Conservation (phyloP, 2,888 invertebrate species). For the Gymnocheta viridis region DNA sequence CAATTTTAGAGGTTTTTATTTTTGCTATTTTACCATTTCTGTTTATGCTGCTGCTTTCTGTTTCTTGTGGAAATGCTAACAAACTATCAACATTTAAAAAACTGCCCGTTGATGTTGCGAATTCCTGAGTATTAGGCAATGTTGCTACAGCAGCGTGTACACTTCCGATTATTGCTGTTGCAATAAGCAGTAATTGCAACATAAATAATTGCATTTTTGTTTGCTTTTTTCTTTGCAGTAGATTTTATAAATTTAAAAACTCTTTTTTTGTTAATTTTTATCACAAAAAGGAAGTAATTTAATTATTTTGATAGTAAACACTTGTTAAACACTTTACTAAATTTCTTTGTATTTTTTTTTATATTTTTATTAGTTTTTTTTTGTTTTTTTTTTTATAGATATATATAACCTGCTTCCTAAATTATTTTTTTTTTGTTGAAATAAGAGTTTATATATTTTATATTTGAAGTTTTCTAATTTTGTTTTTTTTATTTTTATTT, state of each 20-base stretch:
- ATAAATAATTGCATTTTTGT: constrained; percentile 75
- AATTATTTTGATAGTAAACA: neutral
- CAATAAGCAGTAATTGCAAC: constrained; percentile 72
- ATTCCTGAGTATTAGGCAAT: constrained; percentile 67
- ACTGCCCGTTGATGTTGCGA: constrained; percentile 71
- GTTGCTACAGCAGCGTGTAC: constrained; percentile 68
- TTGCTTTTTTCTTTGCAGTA: constrained; percentile 21
- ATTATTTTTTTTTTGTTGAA: constrained; percentile 21
- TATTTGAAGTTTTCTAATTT: constrained; percentile 18
- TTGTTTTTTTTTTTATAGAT: neutral
- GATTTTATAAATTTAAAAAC: neutral
- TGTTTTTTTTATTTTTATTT: constrained; percentile 22
- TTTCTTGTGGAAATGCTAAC: constrained; percentile 67
- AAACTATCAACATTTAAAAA: constrained; percentile 71
- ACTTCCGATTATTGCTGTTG: constrained; percentile 77
- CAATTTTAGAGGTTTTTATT: neutral
- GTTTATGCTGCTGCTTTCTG: constrained; percentile 9
- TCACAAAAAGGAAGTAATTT: constrained; percentile 55
- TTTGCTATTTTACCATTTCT: constrained; percentile 45
- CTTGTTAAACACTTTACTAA: constrained; percentile 20
- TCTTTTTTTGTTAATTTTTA: constrained; percentile 28
- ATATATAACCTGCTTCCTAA: constrained; percentile 3
- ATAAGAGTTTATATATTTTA: constrained; percentile 26
- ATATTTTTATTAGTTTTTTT: neutral
- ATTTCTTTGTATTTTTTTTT: neutral